Conservation (phyloP, 2,113 vertebrate genomes). For the Scartelaos histophorus region DNA sequence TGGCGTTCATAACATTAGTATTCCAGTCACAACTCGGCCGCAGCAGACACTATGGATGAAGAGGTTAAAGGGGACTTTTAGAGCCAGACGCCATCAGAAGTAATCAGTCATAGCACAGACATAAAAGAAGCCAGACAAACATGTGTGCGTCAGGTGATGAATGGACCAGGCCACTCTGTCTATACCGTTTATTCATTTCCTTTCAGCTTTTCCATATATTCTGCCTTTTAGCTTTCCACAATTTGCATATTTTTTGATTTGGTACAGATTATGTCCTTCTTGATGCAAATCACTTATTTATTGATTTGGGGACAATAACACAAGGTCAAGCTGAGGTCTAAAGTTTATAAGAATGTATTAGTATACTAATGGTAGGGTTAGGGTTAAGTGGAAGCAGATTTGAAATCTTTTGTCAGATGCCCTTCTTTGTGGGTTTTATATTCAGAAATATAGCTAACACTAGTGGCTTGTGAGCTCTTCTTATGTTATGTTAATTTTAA, state of each 20-base stretch:
- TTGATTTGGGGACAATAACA: neutral
- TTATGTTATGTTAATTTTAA: no score
- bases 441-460: neutral
- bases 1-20: slow-evolving; percentile 68
- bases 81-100: slow-evolving; percentile 58
- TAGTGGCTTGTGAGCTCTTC: no score
- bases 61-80: slow-evolving; percentile 67
- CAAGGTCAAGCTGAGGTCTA: neutral
- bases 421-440: neutral
- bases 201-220: neutral
- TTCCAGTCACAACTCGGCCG: slow-evolving; percentile 60
- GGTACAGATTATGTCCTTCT: neutral
- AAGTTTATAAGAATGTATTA: no score
- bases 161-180: slow-evolving; percentile 1
- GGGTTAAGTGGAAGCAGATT: no score
- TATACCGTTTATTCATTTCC: neutral
- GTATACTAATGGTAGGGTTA: neutral
- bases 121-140: slow-evolving; percentile 20
- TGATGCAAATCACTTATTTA: neutral
- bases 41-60: slow-evolving; percentile 59
- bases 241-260: neutral
- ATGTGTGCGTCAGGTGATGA: slow-evolving; percentile 20
- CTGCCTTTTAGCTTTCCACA: neutral
- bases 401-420: no score
- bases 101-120: slow-evolving; percentile 44